A percentile compares a stretch with the other conserved stretches of the same genome.
These are phyloP conservation scores for Macroglossus sobrinus DNA, from an alignment of 2,113 vertebrate species.

Conservation along the genomic window DNA sequence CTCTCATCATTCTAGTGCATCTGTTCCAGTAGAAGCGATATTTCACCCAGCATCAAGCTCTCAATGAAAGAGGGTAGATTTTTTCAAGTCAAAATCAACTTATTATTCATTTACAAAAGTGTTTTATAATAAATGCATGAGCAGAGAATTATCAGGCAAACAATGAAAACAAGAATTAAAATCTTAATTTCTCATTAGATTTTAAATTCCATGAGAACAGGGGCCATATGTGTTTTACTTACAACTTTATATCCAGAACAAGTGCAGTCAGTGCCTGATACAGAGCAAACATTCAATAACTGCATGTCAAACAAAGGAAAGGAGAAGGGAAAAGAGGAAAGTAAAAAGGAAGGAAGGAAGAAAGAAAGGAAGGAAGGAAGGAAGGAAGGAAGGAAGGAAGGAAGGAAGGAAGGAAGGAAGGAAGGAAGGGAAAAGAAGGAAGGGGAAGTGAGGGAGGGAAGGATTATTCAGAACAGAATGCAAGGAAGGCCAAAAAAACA, in stretches of 20 bases:
- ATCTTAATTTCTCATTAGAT: not conserved
- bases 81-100: conserved; percentile 37
- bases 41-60: conserved; percentile 23
- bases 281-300: not conserved
- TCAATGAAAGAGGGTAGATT: not conserved
- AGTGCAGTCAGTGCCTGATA: not conserved
- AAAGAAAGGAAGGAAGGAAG: not conserved
- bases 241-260: not conserved
- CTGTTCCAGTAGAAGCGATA: not conserved
- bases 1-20: not conserved
- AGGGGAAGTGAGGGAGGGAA: not conserved
- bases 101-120: conserved; percentile 36
- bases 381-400: not conserved
- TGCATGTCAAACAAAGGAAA: not conserved
- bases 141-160: conserved; percentile 14
- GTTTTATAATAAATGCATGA: not conserved
- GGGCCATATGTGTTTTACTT: not conserved
- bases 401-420: not conserved
- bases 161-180: not conserved
- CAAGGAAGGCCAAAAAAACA: not conserved
- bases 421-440: not conserved
- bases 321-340: not conserved
- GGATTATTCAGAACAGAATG: not conserved
- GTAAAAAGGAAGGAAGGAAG: not conserved
- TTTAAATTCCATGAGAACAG: not conserved